Base-by-base conservation (phyloP, 2,888 invertebrate species). In the Hoplodrina ambigua region DNA sequence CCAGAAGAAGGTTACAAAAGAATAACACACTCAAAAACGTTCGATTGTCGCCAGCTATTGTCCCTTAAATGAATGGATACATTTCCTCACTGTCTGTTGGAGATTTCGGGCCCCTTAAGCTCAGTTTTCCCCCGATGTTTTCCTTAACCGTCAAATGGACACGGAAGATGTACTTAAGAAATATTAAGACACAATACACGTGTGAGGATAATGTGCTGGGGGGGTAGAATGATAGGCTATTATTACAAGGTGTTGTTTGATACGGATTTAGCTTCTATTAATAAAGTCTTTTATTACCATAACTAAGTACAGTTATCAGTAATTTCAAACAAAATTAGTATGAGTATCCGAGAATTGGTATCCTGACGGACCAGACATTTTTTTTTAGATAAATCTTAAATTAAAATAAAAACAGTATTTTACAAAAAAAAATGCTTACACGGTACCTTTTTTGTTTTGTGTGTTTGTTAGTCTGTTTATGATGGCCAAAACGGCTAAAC, bases 151-250 rank as follows among this genome's bases (percentile, higher is more conserved):
- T 49, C 19, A 54, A 53, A 49, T 15, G 41, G 49, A 69, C 58
- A 53, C 41, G 49, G 41, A 67, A 53, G 75, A 54, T 37, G 17
- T 17, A 68, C 55, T 72, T 25, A 58, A 33, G 10, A 7, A n/a
- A 49, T 69, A 75, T 75, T 72, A 54, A 58, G 11, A 68, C 41
- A 75, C 75, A 20, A 19, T 30, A 75, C 72, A 72, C 72, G 75
- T 58, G 46, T 69, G 20, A 49, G 54, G 13, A 46, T 59, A 68
- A 68, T 54, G 58, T 33, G 20, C n/a, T 19, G 10, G 41, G 33
- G 55, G 33, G 55, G 65, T 17, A 20, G 7, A 72, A 41, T 53
- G 10, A 67, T 49, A 49, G 15, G 52, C 33, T 57, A 10, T 53
- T 41, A 41, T 54, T 54, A 17, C 4, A 57, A 50, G 5, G n/a